Evolutionary conservation across 1,140 invertebrate genomes (phyloP).

Genomic region (Cydia splendana): DNA sequence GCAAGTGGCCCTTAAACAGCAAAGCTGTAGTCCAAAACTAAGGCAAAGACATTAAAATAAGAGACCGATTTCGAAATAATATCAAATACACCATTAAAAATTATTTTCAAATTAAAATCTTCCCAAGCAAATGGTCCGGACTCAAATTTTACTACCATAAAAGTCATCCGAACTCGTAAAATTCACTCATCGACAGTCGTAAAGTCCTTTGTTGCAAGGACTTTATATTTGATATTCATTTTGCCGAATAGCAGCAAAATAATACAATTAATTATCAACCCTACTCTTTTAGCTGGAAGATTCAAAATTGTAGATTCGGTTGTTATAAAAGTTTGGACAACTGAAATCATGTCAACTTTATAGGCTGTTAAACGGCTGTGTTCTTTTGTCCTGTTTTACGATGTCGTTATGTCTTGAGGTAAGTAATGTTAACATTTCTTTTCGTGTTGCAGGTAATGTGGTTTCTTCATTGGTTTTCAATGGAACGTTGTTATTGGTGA

Average conservation of each 20-base stretch:
- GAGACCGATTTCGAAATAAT: background rate
- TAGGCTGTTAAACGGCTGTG: background rate
- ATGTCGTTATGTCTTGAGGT: background rate
- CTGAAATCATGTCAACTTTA: constrained; percentile 3
- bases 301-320: background rate
- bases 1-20: too few species aligned
- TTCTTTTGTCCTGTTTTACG: constrained; percentile 15
- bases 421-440: background rate
- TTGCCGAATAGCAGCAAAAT: background rate
- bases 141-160: constrained; percentile 5
- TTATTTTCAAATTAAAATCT: background rate
- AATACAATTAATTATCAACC: background rate
- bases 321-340: background rate
- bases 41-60: too few species aligned
- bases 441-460: constrained; percentile 13
- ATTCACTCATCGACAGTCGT: background rate
- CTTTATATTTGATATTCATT: background rate
- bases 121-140: background rate
- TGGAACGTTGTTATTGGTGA: background rate
- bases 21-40: too few species aligned
- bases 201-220: constrained; percentile 4
- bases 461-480: background rate
- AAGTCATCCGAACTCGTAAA: background rate
- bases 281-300: background rate
- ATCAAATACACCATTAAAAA: background rate